phyloP scores from a whole-genome alignment of 1,140 invertebrate genomes.

The Neodiprion lecontei region DNA sequence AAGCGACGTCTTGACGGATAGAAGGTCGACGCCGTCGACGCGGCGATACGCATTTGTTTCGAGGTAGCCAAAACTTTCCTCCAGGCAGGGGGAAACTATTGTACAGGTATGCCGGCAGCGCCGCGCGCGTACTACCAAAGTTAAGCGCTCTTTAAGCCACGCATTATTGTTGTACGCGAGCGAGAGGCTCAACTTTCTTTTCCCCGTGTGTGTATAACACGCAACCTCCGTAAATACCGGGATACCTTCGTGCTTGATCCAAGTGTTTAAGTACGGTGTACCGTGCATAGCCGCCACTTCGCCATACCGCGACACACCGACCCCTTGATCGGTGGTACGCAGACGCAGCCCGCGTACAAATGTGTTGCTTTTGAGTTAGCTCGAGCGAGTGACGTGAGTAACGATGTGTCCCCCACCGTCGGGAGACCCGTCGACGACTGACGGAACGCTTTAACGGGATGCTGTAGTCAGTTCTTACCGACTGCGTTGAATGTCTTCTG shows the following conservation, averaged over 20 bases:
- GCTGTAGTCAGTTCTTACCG: no score
- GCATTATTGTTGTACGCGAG: neutral
- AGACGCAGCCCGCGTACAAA: neutral
- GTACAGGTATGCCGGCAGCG: neutral
- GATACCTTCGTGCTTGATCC: no score
- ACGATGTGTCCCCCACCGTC: neutral
- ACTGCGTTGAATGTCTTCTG: no score
- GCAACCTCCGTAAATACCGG: neutral
- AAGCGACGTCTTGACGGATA: neutral
- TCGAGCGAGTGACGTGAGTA: neutral
- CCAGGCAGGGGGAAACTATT: neutral
- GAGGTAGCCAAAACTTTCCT: neutral
- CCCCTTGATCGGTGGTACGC: no score
- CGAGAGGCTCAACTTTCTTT: neutral
- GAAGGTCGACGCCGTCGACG: neutral
- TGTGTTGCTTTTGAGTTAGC: neutral
- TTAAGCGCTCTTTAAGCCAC: neutral
- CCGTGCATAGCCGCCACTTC: no score
- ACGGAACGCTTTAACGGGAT: neutral
- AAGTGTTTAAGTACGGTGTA: no score
- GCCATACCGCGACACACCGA: no score
- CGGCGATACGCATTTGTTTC: neutral
- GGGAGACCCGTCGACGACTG: neutral
- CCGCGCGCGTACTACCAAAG: neutral
- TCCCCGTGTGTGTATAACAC: neutral